phyloP scores from a whole-genome alignment of 1,140 invertebrate genomes.

The Nasonia vitripennis region DNA sequence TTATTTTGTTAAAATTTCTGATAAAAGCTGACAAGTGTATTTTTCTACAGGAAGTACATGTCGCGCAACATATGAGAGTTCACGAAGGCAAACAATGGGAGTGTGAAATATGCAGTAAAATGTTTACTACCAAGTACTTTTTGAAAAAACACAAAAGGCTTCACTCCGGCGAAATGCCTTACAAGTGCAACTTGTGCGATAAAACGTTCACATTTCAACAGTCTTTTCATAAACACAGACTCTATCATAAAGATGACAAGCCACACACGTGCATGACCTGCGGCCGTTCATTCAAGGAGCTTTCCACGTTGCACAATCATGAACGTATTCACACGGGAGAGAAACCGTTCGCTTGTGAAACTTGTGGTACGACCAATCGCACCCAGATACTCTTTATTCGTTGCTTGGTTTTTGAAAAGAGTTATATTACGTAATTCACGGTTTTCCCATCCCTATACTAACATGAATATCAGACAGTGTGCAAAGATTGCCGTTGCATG shows the following conservation, averaged over 20 bases:
- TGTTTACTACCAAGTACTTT: slow-evolving; percentile 93
- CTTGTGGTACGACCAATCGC: slow-evolving; percentile 82
- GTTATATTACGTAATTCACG: neutral
- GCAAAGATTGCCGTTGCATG: slow-evolving; percentile 5
- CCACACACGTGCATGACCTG: slow-evolving; percentile 87
- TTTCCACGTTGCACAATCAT: slow-evolving; percentile 93
- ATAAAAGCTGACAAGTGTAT: neutral
- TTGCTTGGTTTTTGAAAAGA: slow-evolving; percentile 11
- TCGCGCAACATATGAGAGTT: slow-evolving; percentile 76
- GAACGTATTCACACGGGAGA: slow-evolving; percentile 92
- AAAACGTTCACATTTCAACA: slow-evolving; percentile 94
- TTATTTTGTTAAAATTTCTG: neutral
- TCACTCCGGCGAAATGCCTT: slow-evolving; percentile 91
- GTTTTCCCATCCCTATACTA: slow-evolving; percentile 24
- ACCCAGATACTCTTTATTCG: slow-evolving; percentile 31
- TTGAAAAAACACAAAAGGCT: slow-evolving; percentile 91
- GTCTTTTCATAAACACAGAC: slow-evolving; percentile 92
- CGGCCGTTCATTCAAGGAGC: slow-evolving; percentile 89
- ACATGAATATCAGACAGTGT: neutral
- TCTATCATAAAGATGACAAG: slow-evolving; percentile 90
- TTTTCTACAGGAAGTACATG: slow-evolving; percentile 73
- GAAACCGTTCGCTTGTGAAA: slow-evolving; percentile 93
- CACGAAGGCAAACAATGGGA: slow-evolving; percentile 84
- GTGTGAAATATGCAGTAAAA: slow-evolving; percentile 89
- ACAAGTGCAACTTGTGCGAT: slow-evolving; percentile 88